A percentile compares a stretch with the other conserved stretches of the same genome.
These are phyloP conservation scores for Heliothis peltigera DNA, from an alignment of 2,888 invertebrate genomes.

Conservation along the genomic window DNA sequence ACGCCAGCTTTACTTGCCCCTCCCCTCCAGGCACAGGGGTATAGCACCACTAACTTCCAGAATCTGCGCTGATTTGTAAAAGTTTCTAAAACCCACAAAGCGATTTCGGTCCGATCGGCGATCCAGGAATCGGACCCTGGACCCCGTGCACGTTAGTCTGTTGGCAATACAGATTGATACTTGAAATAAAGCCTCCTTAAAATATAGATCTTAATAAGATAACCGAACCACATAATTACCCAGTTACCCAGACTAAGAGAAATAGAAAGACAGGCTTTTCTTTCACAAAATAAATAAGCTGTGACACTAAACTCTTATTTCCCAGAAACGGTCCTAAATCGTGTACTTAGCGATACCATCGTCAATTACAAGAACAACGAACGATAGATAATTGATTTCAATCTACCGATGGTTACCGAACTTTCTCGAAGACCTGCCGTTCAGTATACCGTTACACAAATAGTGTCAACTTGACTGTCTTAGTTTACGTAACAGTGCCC, in stretches of 20 bases:
- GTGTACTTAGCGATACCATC: slow-evolving; percentile 17
- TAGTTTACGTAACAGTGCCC: background rate
- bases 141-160: too few species aligned
- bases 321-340: background rate
- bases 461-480: slow-evolving; percentile 24
- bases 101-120: too few species aligned
- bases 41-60: too few species aligned
- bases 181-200: too few species aligned
- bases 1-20: too few species aligned
- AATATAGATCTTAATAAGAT: too few species aligned
- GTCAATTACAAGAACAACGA: slow-evolving; percentile 14
- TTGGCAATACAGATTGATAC: too few species aligned
- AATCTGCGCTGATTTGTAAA: too few species aligned
- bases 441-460: slow-evolving; percentile 37
- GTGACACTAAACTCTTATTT: background rate
- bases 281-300: background rate
- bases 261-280: background rate
- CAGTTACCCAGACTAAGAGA: background rate
- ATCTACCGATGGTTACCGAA: slow-evolving; percentile 39
- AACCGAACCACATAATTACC: too few species aligned
- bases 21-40: too few species aligned
- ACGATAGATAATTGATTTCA: slow-evolving; percentile 36
- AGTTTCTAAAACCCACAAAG: too few species aligned
- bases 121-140: too few species aligned
- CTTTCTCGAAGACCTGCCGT: slow-evolving; percentile 30